Evolutionary conservation across 2,797 vertebrate species (phyloP).

Genomic region (Diplodus puntazzo): DNA sequence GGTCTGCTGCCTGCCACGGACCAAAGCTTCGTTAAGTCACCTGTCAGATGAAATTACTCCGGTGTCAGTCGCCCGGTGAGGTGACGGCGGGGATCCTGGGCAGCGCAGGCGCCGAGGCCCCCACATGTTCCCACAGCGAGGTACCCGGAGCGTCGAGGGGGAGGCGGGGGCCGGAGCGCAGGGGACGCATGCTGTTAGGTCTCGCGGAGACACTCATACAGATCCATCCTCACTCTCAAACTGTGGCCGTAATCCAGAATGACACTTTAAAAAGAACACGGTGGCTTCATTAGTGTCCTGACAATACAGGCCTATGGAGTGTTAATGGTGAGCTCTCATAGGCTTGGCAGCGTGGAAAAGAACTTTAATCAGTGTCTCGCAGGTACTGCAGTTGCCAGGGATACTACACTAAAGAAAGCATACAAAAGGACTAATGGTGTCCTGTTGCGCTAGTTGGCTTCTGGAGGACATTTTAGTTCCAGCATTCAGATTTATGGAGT

Average conservation of each 20-base stretch:
- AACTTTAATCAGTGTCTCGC: constrained; percentile 80
- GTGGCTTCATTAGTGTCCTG: constrained; percentile 77
- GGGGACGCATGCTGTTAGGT: constrained; percentile 59
- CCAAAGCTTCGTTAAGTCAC: constrained; percentile 80
- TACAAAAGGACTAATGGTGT: constrained; percentile 79
- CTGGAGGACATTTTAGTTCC: constrained; percentile 55
- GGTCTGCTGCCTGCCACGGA: constrained; percentile 63
- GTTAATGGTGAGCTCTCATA: constrained; percentile 72
- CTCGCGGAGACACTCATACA: constrained; percentile 62
- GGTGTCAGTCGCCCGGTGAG: constrained; percentile 58
- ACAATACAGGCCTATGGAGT: constrained; percentile 69
- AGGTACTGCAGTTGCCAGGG: constrained; percentile 80
- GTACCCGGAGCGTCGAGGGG: constrained; percentile 14
- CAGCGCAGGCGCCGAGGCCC: constrained; percentile 51
- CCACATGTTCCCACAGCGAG: constrained; percentile 26
- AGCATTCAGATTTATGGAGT: constrained; percentile 63
- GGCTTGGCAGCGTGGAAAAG: constrained; percentile 73
- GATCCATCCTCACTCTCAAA: constrained; percentile 57
- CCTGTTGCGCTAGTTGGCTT: constrained; percentile 75
- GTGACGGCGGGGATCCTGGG: constrained; percentile 59
- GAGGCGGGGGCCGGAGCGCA: background rate
- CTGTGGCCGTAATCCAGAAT: constrained; percentile 77
- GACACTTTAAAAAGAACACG: constrained; percentile 75
- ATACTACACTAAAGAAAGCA: constrained; percentile 73
- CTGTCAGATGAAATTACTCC: constrained; percentile 82